A percentile compares a stretch with the other conserved stretches of the same genome.
Evolutionary conservation across 2,888 invertebrate genomes (phyloP).

Genomic region (Micoletzkya japonica): DNA sequence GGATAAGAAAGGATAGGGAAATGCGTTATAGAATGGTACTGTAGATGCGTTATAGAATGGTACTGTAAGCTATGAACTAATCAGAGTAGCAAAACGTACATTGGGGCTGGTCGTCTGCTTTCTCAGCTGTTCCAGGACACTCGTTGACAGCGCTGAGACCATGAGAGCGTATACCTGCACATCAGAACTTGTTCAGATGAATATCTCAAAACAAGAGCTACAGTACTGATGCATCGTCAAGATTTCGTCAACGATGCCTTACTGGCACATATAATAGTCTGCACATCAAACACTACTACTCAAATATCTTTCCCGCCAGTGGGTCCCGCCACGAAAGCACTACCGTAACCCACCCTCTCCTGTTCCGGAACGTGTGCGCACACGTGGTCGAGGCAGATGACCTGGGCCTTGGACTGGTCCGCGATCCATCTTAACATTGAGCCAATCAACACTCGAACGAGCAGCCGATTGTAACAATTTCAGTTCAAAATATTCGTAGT

Average conservation of each 20-base stretch:
- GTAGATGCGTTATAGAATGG: too few species aligned
- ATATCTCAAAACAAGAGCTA: background rate
- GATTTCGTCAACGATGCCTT: background rate
- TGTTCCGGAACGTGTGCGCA: conserved; percentile 11
- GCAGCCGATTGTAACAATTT: too few species aligned
- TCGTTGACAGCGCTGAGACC: conserved; percentile 16
- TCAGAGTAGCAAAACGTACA: background rate
- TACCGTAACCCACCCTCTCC: conserved; percentile 8
- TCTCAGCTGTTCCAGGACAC: conserved; percentile 11
- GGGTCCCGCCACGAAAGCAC: too few species aligned
- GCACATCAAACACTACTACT: background rate
- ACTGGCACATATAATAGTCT: background rate
- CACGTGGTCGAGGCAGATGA: conserved; percentile 28
- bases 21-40: too few species aligned
- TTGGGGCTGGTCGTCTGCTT: background rate
- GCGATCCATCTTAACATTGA: conserved; percentile 18
- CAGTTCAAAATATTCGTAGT: too few species aligned
- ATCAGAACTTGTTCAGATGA: background rate
- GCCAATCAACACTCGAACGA: background rate
- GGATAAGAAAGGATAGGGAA: too few species aligned
- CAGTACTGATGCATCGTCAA: background rate
- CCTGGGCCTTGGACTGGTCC: background rate
- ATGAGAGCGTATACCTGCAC: conserved; percentile 21
- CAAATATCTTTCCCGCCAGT: too few species aligned
- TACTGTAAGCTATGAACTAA: background rate